Evolutionary conservation across 1,140 invertebrate species (phyloP).

Genomic region (Monomorium pharaonis): DNA sequence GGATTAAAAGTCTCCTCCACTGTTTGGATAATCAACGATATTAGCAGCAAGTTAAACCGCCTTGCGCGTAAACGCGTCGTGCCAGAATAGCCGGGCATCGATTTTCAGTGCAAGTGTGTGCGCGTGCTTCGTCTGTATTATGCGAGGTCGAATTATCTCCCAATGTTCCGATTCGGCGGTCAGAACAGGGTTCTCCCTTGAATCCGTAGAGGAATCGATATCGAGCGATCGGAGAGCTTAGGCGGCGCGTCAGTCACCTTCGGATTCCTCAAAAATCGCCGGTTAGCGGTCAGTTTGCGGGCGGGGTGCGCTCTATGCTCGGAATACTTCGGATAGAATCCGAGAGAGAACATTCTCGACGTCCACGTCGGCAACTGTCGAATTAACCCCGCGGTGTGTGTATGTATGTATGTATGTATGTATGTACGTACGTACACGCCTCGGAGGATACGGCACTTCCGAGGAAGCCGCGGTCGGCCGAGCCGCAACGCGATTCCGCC

Average conservation of each 20-base stretch:
- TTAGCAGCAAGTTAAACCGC: slow-evolving; percentile 27
- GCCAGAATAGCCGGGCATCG: slow-evolving; percentile 34
- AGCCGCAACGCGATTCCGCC: slow-evolving; percentile 47
- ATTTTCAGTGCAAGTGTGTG: slow-evolving; percentile 9
- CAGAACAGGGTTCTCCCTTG: slow-evolving; percentile 4
- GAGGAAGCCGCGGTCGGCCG: slow-evolving; percentile 39
- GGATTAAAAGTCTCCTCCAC: neutral
- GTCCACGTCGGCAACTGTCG: slow-evolving; percentile 67
- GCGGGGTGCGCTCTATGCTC: slow-evolving; percentile 25
- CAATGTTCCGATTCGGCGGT: slow-evolving; percentile 44
- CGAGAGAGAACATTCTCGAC: slow-evolving; percentile 69
- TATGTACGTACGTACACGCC: slow-evolving; percentile 61
- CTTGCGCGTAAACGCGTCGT: slow-evolving; percentile 36
- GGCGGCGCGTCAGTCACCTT: slow-evolving; percentile 48
- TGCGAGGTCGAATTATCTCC: slow-evolving; percentile 38
- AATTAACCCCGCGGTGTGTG: slow-evolving; percentile 59
- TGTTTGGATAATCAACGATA: slow-evolving; percentile 1
- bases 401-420: slow-evolving; percentile 60
- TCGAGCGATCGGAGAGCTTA: slow-evolving; percentile 42
- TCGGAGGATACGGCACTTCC: slow-evolving; percentile 55
- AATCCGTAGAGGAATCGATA: slow-evolving; percentile 39
- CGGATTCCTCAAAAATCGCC: slow-evolving; percentile 55
- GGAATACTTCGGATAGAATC: slow-evolving; percentile 70
- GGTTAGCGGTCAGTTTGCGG: slow-evolving; percentile 53
- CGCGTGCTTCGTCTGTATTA: neutral